These are phyloP conservation scores for Thunnus maccoyii DNA, from an alignment of 2,113 vertebrate species.

Conservation along the genomic window DNA sequence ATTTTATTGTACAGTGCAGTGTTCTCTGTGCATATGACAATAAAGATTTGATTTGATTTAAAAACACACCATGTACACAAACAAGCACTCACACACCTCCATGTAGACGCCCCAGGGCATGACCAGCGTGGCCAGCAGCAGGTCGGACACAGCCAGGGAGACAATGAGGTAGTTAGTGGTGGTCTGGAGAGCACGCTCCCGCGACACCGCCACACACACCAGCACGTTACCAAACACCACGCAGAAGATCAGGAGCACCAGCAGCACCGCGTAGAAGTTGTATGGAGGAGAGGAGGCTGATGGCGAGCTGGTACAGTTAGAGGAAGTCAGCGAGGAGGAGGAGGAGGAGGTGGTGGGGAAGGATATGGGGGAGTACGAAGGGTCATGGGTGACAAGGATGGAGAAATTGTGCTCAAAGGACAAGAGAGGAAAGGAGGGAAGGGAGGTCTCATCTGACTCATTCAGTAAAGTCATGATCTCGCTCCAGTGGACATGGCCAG, in stretches of 20 bases:
- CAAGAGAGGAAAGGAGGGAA: slow-evolving; percentile 44
- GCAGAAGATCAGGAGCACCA: slow-evolving; percentile 86
- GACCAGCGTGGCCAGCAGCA: slow-evolving; percentile 86
- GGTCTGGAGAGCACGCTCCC: slow-evolving; percentile 85
- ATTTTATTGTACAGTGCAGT: too few species aligned
- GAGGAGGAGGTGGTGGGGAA: slow-evolving; percentile 47
- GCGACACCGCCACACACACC: slow-evolving; percentile 85
- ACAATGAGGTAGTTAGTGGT: slow-evolving; percentile 89
- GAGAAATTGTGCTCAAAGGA: slow-evolving; percentile 56
- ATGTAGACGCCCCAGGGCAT: slow-evolving; percentile 88
- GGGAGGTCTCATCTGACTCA: slow-evolving; percentile 41
- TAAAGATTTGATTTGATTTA: too few species aligned
- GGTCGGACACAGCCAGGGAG: slow-evolving; percentile 85
- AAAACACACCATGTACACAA: background rate
- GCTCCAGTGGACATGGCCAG: slow-evolving; percentile 57
- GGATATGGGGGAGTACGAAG: slow-evolving; percentile 41
- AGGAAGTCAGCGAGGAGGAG: slow-evolving; percentile 31
- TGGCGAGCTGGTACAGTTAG: slow-evolving; percentile 72
- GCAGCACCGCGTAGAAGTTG: slow-evolving; percentile 85
- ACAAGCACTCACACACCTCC: slow-evolving; percentile 73
- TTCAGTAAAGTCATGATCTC: slow-evolving; percentile 76
- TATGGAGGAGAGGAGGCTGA: slow-evolving; percentile 73
- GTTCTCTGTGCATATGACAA: too few species aligned
- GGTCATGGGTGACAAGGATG: slow-evolving; percentile 52
- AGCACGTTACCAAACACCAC: slow-evolving; percentile 87